Evolutionary conservation across 2,888 invertebrate species (phyloP).

Genomic region (Empis livida): DNA sequence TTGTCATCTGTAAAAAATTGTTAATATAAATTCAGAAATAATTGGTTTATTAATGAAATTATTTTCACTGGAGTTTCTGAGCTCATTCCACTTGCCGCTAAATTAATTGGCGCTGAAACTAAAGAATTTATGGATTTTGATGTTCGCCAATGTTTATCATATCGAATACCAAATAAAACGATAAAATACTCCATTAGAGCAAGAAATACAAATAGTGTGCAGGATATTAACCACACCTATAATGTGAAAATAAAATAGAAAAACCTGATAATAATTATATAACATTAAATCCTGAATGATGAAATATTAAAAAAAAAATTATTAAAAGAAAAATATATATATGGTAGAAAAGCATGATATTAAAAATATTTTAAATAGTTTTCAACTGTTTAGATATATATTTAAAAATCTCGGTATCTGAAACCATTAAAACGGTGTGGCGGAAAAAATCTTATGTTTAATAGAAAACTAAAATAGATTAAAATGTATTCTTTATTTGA

Average conservation of each 20-base stretch:
- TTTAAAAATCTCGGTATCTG: no score
- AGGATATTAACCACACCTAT: conserved; percentile 51
- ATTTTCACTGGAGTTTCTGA: conserved; percentile 18
- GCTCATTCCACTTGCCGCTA: conserved; percentile 18
- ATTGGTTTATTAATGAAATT: neutral
- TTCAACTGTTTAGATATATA: no score
- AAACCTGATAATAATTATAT: neutral
- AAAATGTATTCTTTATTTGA: no score
- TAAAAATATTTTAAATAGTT: no score
- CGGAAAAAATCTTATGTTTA: no score
- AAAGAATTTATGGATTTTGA: conserved; percentile 13
- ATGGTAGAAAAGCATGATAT: no score
- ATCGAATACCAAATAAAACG: conserved; percentile 49
- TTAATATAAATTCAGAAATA: neutral
- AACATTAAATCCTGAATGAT: no score
- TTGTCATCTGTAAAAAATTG: neutral
- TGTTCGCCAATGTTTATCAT: conserved; percentile 49
- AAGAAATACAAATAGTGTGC: conserved; percentile 50
- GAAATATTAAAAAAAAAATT: no score
- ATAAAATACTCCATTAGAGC: conserved; percentile 51
- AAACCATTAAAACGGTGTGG: no score
- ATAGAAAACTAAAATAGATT: no score
- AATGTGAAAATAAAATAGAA: conserved; percentile 6
- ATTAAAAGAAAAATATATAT: no score
- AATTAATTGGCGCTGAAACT: conserved; percentile 25